Evolutionary conservation across 2,113 vertebrate species (phyloP).

Genomic region (Syngnathus floridae): DNA sequence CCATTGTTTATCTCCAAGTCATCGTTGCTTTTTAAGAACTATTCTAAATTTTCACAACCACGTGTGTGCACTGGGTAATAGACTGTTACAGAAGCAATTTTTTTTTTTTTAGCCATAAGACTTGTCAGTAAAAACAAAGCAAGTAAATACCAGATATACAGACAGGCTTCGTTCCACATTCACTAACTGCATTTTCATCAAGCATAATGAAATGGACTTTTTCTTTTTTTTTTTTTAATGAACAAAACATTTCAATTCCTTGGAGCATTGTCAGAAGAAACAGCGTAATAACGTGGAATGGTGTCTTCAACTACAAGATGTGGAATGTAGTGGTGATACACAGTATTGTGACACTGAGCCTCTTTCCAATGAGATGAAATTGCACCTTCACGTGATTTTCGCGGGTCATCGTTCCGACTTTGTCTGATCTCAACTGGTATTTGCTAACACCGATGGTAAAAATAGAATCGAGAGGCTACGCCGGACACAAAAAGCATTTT

Average conservation of each 20-base stretch:
- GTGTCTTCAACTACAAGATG: slow-evolving; percentile 68
- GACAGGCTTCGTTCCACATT: slow-evolving; percentile 94
- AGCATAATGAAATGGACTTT: slow-evolving; percentile 86
- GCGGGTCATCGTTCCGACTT: slow-evolving; percentile 25
- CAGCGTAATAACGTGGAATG: slow-evolving; percentile 66
- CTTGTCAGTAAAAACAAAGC: slow-evolving; percentile 96
- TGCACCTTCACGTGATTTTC: slow-evolving; percentile 40
- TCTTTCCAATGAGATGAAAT: slow-evolving; percentile 43
- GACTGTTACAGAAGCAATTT: slow-evolving; percentile 95
- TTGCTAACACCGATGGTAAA: slow-evolving; percentile 26
- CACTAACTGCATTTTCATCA: slow-evolving; percentile 91
- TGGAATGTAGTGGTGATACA: slow-evolving; percentile 69
- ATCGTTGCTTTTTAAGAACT: slow-evolving; percentile 84
- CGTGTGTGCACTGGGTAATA: slow-evolving; percentile 93
- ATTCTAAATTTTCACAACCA: slow-evolving; percentile 97
- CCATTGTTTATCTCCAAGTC: slow-evolving; percentile 81
- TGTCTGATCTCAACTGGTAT: slow-evolving; percentile 28
- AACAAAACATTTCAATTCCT: slow-evolving; percentile 63
- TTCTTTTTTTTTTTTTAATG: slow-evolving; percentile 59
- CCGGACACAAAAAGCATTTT: slow-evolving; percentile 52
- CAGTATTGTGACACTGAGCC: slow-evolving; percentile 73
- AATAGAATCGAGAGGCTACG: slow-evolving; percentile 42
- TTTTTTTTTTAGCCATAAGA: slow-evolving; percentile 82
- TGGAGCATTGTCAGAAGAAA: slow-evolving; percentile 64
- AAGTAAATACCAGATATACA: slow-evolving; percentile 95